Evolutionary conservation across 1,140 invertebrate genomes (phyloP).

Genomic region (Aphaenogaster rudis): DNA sequence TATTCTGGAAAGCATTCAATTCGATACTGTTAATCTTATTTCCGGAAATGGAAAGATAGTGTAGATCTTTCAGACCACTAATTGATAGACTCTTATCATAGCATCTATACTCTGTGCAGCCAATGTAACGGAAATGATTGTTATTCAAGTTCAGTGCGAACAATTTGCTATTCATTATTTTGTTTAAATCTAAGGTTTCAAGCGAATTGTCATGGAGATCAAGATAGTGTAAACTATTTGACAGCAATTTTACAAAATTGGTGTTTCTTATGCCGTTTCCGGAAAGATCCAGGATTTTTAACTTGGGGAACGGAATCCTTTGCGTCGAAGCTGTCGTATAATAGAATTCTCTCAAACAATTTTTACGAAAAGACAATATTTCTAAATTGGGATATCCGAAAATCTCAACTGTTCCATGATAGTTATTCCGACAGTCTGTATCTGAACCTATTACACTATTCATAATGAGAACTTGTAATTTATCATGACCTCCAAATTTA

Average conservation of each 20-base stretch:
- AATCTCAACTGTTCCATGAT: neutral
- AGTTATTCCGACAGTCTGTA: too few species aligned
- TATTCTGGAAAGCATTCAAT: neutral
- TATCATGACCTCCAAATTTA: neutral
- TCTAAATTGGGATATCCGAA: conserved; percentile 14
- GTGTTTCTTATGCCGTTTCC: neutral
- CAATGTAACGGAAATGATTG: neutral
- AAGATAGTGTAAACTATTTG: neutral
- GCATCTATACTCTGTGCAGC: too few species aligned
- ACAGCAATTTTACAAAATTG: neutral
- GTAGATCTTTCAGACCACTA: neutral
- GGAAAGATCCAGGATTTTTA: neutral
- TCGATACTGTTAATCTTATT: neutral
- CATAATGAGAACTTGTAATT: neutral
- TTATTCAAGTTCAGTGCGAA: neutral
- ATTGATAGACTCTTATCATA: too few species aligned
- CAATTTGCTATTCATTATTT: neutral
- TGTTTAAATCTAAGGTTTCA: neutral
- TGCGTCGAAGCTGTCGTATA: neutral
- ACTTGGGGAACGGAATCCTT: neutral
- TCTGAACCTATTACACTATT: neutral
- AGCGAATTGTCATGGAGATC: neutral
- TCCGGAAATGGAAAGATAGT: neutral
- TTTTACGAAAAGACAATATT: neutral
- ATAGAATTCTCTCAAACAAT: neutral